Percentiles rank a stretch among this genome's conserved stretches.
Evolutionary conservation across 2,797 vertebrate species (phyloP).

Genomic region (Kryptopterus vitreolus): DNA sequence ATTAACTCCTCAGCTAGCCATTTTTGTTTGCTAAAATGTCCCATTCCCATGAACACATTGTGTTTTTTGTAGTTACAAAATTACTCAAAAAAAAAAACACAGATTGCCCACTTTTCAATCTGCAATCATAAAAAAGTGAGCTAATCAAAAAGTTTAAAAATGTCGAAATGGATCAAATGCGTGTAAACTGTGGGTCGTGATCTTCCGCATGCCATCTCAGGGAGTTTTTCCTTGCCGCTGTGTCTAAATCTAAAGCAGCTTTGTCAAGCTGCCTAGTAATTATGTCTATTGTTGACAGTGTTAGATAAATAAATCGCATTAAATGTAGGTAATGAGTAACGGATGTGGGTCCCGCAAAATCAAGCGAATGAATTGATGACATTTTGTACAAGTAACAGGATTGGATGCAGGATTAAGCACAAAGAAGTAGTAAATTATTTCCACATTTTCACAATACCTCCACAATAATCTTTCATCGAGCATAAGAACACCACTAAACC

Average conservation of each 20-base stretch:
- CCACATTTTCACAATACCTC: no score
- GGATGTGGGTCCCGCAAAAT: not conserved
- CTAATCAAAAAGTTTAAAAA: no score
- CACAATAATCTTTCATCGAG: not conserved
- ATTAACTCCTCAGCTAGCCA: no score
- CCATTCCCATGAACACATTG: no score
- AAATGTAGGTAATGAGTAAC: not conserved
- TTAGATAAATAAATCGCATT: not conserved
- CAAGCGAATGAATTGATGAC: not conserved
- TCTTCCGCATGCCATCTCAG: not conserved
- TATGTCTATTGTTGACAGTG: not conserved
- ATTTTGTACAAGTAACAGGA: not conserved
- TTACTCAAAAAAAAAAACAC: no score
- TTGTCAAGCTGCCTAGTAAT: not conserved
- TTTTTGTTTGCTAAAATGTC: no score
- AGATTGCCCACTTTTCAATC: no score
- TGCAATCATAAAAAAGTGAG: no score
- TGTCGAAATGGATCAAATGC: no score
- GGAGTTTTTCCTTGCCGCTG: conserved; percentile 7
- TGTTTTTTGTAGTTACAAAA: no score
- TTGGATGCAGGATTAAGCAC: not conserved
- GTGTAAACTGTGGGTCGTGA: not conserved
- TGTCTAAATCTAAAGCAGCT: not conserved
- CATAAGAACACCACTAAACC: not conserved
- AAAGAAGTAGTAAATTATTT: not conserved